Evolutionary conservation across 92 coral and sea anemone genomes (phyloP).

Genomic region (Hydrozoanthus gracilis): DNA sequence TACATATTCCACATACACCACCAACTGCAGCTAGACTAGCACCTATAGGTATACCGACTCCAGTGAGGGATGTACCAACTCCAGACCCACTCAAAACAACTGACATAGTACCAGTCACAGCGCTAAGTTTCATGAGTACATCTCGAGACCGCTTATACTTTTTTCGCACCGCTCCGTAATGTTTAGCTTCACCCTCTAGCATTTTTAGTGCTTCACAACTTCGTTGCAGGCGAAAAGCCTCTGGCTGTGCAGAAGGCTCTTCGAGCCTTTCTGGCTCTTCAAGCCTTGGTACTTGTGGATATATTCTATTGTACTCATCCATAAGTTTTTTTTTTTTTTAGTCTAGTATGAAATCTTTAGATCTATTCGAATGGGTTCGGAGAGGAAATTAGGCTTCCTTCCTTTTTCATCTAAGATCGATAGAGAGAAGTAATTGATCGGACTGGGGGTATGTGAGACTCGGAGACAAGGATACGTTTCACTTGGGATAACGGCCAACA

Average conservation of each 20-base stretch:
- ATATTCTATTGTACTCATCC: constrained; percentile 13
- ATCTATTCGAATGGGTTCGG: constrained; percentile 1
- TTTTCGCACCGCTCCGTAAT: constrained; percentile 1
- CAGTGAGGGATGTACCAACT: constrained; percentile 50
- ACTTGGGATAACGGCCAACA: neutral
- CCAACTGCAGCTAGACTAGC: constrained; percentile 41
- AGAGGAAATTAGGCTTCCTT: constrained; percentile 21
- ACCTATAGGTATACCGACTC: constrained; percentile 46
- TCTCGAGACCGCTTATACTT: constrained; percentile 44
- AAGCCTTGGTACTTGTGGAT: constrained; percentile 3
- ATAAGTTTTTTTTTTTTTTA: neutral
- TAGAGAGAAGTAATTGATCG: too few species aligned
- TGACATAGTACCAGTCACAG: constrained; percentile 51
- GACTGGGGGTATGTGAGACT: too few species aligned
- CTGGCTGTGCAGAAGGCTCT: neutral
- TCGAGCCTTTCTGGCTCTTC: neutral
- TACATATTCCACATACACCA: constrained; percentile 28
- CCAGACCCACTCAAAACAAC: constrained; percentile 58
- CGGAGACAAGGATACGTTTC: too few species aligned
- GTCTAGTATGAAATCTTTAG: constrained; percentile 6
- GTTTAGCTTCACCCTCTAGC: constrained; percentile 25
- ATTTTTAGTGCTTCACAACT: constrained; percentile 17
- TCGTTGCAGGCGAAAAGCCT: neutral
- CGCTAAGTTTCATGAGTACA: constrained; percentile 40
- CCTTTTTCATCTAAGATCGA: neutral